A percentile compares a stretch with the other conserved stretches of the same genome.
phyloP scores from a whole-genome alignment of 2,888 invertebrate genomes.

The Trimorus sp. region DNA sequence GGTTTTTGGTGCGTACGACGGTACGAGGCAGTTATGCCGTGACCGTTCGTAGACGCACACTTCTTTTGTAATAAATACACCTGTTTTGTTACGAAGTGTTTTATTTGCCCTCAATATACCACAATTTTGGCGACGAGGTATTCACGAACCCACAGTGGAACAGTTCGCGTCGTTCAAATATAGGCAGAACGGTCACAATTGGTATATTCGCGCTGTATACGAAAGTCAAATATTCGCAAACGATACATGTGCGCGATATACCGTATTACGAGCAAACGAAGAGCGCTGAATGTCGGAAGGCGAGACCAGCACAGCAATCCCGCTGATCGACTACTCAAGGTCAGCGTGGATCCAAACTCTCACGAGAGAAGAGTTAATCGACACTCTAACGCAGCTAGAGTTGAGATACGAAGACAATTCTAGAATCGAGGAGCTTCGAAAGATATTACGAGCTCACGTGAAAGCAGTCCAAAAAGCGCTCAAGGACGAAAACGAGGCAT shows the following conservation, averaged over 20 bases:
- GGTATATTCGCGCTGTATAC: neutral
- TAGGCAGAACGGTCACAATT: too few species aligned
- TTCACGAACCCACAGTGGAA: too few species aligned
- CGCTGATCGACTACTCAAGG: neutral
- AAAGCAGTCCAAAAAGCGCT: neutral
- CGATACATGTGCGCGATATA: neutral
- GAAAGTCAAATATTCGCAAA: neutral
- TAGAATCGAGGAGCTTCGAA: neutral
- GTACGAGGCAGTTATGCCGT: too few species aligned
- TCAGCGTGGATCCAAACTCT: neutral
- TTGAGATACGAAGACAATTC: neutral
- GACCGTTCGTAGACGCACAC: too few species aligned
- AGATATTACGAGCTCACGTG: neutral
- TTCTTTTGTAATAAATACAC: too few species aligned
- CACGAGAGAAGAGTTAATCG: constrained; percentile 1
- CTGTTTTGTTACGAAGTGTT: too few species aligned
- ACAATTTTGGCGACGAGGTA: too few species aligned
- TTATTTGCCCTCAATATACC: too few species aligned
- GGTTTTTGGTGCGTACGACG: too few species aligned
- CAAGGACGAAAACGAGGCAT: neutral
- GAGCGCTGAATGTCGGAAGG: neutral
- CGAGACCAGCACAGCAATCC: neutral
- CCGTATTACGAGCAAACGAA: neutral
- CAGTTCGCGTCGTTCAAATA: too few species aligned
- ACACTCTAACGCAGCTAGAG: neutral